Conservation (phyloP, 2,113 vertebrate species). For the Meleagris gallopavo region DNA sequence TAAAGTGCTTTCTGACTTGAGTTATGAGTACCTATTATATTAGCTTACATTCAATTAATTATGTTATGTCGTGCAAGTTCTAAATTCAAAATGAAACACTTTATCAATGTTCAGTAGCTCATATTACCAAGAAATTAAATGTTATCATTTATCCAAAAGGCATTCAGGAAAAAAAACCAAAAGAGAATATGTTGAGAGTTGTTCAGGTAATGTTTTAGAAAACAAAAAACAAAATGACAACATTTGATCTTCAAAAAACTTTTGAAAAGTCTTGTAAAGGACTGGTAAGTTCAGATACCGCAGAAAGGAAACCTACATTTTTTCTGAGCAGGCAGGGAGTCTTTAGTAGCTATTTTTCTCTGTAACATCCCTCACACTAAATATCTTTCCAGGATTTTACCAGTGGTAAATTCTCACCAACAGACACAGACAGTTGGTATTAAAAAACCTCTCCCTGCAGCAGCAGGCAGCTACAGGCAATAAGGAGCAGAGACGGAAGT, state of each 20-base stretch:
- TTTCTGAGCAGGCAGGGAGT: background rate
- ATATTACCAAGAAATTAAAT: slow-evolving; percentile 61
- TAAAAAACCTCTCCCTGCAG: background rate
- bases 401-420: background rate
- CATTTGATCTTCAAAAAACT: background rate
- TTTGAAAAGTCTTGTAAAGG: slow-evolving; percentile 9
- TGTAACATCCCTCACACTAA: background rate
- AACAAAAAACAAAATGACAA: background rate
- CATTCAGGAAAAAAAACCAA: slow-evolving; percentile 27
- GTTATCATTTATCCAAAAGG: slow-evolving; percentile 32
- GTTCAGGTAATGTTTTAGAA: slow-evolving; percentile 39
- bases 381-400: background rate
- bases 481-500: background rate
- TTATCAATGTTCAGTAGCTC: slow-evolving; percentile 55
- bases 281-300: background rate
- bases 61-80: slow-evolving; percentile 55
- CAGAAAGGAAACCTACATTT: background rate
- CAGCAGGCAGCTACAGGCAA: background rate
- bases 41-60: slow-evolving; percentile 73
- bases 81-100: slow-evolving; percentile 65
- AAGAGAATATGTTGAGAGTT: slow-evolving; percentile 18
- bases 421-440: background rate
- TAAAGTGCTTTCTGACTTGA: slow-evolving; percentile 58
- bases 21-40: slow-evolving; percentile 61
- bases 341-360: background rate